These are phyloP conservation scores for Tuta absoluta DNA, from an alignment of 2,888 invertebrate species.

Conservation along the genomic window DNA sequence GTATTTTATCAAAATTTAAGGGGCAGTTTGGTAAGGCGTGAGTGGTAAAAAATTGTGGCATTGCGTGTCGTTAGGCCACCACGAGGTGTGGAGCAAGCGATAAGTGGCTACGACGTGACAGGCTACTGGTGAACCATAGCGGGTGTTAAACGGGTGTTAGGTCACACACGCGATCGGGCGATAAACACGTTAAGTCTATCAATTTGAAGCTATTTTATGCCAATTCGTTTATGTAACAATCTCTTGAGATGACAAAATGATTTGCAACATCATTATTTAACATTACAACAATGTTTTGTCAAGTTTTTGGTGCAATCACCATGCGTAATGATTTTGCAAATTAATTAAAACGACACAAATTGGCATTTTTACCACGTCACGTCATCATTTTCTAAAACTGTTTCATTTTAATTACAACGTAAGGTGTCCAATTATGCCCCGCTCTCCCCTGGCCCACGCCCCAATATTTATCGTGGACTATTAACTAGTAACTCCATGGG, in stretches of 20 bases:
- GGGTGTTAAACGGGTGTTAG: not conserved
- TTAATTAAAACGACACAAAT: not conserved
- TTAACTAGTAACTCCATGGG: constrained; percentile 59
- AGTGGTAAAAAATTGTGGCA: constrained; percentile 60
- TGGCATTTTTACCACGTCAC: not conserved
- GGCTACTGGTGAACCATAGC: not conserved
- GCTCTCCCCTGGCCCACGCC: constrained; percentile 30
- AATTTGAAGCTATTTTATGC: not conserved
- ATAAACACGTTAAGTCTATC: not conserved
- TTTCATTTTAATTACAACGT: not conserved
- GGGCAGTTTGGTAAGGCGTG: constrained; percentile 46
- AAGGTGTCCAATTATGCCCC: not conserved
- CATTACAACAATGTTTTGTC: not conserved
- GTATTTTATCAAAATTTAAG: constrained; percentile 60
- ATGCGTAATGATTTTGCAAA: no score
- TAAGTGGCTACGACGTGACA: constrained; percentile 24
- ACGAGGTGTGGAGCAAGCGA: constrained; percentile 38
- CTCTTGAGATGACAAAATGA: not conserved
- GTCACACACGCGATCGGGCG: constrained; percentile 7
- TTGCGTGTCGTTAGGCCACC: constrained; percentile 54
- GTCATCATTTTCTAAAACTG: not conserved
- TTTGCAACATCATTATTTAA: not conserved
- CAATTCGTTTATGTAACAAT: not conserved
- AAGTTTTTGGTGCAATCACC: not conserved
- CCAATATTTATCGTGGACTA: constrained; percentile 63